Conservation (phyloP, 2,113 vertebrate species). For the Hydropotes inermis region DNA sequence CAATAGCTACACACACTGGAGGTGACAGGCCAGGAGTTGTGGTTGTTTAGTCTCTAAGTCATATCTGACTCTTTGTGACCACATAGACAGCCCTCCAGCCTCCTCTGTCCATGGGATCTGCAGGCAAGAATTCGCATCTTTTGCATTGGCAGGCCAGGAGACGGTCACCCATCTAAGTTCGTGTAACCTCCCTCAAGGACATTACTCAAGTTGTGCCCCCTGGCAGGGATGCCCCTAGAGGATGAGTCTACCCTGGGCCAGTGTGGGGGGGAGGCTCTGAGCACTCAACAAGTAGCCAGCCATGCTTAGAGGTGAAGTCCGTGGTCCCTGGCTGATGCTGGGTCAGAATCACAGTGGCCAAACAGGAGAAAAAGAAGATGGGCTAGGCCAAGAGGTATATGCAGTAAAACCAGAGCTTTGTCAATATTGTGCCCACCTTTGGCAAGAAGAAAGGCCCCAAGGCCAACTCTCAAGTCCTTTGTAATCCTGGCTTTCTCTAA, state of each 20-base stretch:
- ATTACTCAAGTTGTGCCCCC: constrained; percentile 77
- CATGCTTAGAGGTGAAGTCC: constrained; percentile 77
- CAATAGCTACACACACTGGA: constrained; percentile 91
- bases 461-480: background rate
- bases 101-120: background rate
- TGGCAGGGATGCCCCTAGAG: constrained; percentile 74
- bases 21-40: constrained; percentile 81
- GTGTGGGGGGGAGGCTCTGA: constrained; percentile 72
- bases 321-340: background rate
- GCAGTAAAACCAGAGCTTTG: background rate
- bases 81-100: background rate
- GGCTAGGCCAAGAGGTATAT: background rate
- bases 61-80: background rate
- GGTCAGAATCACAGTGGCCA: background rate
- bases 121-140: background rate
- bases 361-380: background rate
- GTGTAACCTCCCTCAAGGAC: constrained; percentile 75
- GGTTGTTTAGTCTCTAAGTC: background rate
- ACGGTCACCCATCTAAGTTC: constrained; percentile 87
- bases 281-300: constrained; percentile 76
- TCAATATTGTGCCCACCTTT: background rate
- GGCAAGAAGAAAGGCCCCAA: background rate
- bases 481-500: background rate
- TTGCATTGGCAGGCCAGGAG: constrained; percentile 77
- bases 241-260: constrained; percentile 76